Conservation (phyloP, 2,113 vertebrate species). For the Ardeotis arabs region DNA sequence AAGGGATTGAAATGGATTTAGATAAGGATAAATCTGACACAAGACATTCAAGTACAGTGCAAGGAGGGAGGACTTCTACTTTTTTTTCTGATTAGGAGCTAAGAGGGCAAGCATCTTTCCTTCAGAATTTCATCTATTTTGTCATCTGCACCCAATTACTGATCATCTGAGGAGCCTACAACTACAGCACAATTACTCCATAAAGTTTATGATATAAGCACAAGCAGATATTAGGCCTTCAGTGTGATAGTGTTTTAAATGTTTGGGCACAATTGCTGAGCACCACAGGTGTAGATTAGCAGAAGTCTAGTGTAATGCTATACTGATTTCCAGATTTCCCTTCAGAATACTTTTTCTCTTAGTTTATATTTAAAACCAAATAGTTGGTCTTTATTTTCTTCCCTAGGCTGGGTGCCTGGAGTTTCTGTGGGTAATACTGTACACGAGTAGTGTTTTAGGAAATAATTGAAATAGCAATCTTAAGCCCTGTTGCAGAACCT, state of each 20-base stretch:
- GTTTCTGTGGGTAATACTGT: not conserved
- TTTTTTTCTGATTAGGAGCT: not conserved
- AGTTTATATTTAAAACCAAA: not conserved
- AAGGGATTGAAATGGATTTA: not conserved
- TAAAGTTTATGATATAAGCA: not conserved
- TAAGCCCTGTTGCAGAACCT: conserved; percentile 5
- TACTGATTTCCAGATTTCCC: not conserved
- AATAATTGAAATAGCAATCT: conserved; percentile 10
- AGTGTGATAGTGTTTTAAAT: not conserved
- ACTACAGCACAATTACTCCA: not conserved
- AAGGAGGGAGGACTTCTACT: not conserved
- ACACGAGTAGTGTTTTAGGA: conserved; percentile 23
- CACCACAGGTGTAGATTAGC: not conserved
- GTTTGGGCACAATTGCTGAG: not conserved
- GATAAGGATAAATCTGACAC: not conserved
- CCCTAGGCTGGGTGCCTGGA: not conserved
- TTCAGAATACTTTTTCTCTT: not conserved
- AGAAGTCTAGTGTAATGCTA: not conserved
- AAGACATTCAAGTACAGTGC: not conserved
- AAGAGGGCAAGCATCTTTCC: not conserved
- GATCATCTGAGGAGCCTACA: not conserved
- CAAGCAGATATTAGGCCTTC: not conserved
- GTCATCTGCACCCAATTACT: not conserved
- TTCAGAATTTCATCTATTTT: not conserved
- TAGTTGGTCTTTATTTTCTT: not conserved